Percentiles rank a stretch among this genome's conserved stretches.
phyloP scores from a whole-genome alignment of 1,140 invertebrate genomes.

The Ceratosolen fusciceps region DNA sequence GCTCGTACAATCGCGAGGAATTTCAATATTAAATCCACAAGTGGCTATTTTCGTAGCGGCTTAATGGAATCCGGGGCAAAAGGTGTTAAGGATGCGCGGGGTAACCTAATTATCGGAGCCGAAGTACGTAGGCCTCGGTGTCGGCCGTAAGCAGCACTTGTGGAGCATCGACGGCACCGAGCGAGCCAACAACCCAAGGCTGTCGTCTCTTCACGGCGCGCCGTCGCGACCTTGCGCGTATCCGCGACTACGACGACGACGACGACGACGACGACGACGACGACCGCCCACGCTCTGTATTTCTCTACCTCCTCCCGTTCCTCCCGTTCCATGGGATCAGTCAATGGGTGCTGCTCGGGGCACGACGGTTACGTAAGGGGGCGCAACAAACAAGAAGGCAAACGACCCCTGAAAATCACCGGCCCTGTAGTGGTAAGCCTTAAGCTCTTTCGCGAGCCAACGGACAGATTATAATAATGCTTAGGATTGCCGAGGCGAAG shows the following conservation, averaged over 20 bases:
- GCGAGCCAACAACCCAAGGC: neutral
- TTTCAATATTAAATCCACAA: neutral
- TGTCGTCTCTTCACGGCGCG: neutral
- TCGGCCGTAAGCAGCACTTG: constrained; percentile 21
- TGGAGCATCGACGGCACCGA: constrained; percentile 23
- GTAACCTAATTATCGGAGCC: constrained; percentile 20
- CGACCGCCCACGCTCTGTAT: neutral
- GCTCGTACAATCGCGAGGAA: neutral
- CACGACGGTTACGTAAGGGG: no score
- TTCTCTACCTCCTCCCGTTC: neutral
- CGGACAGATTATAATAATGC: neutral
- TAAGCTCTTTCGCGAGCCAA: neutral
- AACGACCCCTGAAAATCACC: constrained; percentile 2
- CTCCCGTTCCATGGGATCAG: neutral
- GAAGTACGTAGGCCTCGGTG: neutral
- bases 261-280: neutral
- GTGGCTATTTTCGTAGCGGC: neutral
- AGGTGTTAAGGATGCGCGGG: neutral
- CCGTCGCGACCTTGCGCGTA: neutral
- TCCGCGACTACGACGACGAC: neutral
- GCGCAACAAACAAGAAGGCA: neutral
- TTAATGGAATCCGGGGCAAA: neutral
- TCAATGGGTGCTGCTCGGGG: no score
- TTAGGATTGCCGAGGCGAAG: neutral
- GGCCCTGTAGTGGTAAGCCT: neutral